These are phyloP conservation scores for Rynchops niger DNA, from an alignment of 2,113 vertebrate genomes.

Conservation along the genomic window DNA sequence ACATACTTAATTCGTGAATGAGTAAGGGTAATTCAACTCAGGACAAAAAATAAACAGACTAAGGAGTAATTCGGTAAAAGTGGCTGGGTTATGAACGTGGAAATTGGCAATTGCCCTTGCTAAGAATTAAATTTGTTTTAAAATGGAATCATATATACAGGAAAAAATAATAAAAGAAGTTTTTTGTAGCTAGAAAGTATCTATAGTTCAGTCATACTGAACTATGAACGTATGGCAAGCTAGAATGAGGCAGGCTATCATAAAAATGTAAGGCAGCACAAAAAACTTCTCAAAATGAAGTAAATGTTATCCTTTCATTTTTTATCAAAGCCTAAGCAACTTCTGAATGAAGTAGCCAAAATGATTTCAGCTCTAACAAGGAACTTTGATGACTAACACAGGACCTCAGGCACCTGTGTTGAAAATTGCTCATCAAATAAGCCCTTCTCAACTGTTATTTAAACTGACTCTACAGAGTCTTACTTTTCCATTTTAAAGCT, in stretches of 20 bases:
- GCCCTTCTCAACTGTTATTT: not conserved
- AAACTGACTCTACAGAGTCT: not conserved
- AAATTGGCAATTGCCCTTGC: not conserved
- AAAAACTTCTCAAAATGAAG: not conserved
- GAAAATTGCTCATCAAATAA: conserved; percentile 13
- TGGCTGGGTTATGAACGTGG: not conserved
- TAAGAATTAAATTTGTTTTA: not conserved
- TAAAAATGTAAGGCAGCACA: not conserved
- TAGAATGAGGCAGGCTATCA: not conserved
- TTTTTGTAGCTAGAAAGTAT: not conserved
- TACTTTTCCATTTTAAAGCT: not conserved
- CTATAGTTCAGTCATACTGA: not conserved
- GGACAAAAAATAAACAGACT: not conserved
- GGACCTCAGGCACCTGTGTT: not conserved
- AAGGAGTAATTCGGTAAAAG: not conserved
- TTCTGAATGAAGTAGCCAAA: not conserved
- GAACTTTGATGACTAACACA: not conserved
- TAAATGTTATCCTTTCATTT: not conserved
- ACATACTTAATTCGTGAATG: not conserved
- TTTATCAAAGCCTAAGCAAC: not conserved
- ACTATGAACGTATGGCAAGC: not conserved
- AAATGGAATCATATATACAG: not conserved
- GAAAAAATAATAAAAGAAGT: not conserved
- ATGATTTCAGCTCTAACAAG: not conserved
- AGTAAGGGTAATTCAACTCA: not conserved